Conservation (phyloP, 1,140 invertebrate species). For the Globodera ellingtonae region DNA sequence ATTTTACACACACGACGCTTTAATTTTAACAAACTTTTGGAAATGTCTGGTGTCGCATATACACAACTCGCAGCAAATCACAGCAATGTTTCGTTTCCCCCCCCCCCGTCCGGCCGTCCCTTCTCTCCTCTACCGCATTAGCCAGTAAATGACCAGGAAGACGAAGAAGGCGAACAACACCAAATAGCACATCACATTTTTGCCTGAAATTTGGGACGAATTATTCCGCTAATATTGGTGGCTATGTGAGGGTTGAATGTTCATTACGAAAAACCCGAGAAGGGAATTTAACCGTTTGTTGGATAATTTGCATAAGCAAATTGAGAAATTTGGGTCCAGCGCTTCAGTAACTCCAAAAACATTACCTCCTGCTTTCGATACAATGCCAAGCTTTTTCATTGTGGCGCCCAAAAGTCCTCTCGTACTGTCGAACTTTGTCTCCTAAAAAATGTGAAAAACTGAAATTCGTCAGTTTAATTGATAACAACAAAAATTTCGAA, state of each 20-base stretch:
- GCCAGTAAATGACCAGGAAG: conserved; percentile 56
- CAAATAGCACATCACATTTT: conserved; percentile 59
- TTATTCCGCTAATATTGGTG: conserved; percentile 7
- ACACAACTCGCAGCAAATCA: not conserved
- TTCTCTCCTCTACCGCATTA: conserved; percentile 39
- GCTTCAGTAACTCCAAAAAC: conserved; percentile 1
- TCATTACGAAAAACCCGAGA: conserved; percentile 18
- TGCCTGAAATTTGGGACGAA: conserved; percentile 41
- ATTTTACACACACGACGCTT: too few relatives aligned
- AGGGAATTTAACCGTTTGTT: conserved; percentile 6
- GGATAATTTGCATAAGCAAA: too few relatives aligned
- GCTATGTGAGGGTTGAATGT: not conserved
- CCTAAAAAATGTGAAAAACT: conserved; percentile 1
- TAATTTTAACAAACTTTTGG: too few relatives aligned
- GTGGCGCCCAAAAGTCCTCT: conserved; percentile 53
- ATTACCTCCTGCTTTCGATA: conserved; percentile 53
- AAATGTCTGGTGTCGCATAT: not conserved
- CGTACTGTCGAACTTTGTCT: conserved; percentile 37
- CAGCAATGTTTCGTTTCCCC: not conserved
- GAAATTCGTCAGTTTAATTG: conserved; percentile 17
- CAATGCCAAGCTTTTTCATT: conserved; percentile 58
- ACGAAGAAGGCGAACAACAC: conserved; percentile 60
- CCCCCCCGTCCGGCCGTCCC: too few relatives aligned
- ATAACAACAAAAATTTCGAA: too few relatives aligned
- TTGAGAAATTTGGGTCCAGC: too few relatives aligned